Evolutionary conservation across 2,888 invertebrate species (phyloP).

Genomic region (Trachelus iudaicus): DNA sequence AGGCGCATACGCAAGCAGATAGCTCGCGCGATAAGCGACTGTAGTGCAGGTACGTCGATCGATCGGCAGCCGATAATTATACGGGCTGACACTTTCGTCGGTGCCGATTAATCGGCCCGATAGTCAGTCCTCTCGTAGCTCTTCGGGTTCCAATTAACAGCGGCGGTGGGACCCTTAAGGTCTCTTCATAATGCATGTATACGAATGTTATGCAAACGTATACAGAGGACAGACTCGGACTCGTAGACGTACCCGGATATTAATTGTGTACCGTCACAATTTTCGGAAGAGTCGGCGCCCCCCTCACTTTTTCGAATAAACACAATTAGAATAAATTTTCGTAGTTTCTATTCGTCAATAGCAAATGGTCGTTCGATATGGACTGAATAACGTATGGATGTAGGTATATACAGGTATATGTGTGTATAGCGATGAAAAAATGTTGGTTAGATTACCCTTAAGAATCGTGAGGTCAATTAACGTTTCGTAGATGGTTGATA

Average conservation of each 20-base stretch:
- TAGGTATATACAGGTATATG: constrained; percentile 9
- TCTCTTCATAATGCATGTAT: background rate
- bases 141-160: background rate
- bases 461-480: constrained; percentile 41
- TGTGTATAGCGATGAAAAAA: constrained; percentile 15
- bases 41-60: background rate
- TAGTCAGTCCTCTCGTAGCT: constrained; percentile 1
- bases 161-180: background rate
- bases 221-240: background rate
- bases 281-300: background rate
- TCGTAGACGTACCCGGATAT: background rate
- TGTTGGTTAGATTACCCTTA: constrained; percentile 13
- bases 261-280: background rate
- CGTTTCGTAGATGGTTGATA: constrained; percentile 17
- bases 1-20: constrained; percentile 1
- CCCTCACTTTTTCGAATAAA: background rate
- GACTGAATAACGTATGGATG: background rate
- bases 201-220: background rate
- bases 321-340: background rate
- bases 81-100: constrained; percentile 3
- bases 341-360: background rate
- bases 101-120: constrained; percentile 2
- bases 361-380: background rate
- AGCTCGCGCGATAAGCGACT: background rate
- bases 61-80: constrained; percentile 6